A percentile compares a stretch with the other conserved stretches of the same genome.
Evolutionary conservation across 2,888 invertebrate species (phyloP).

Genomic region (Oscheius sp.): DNA sequence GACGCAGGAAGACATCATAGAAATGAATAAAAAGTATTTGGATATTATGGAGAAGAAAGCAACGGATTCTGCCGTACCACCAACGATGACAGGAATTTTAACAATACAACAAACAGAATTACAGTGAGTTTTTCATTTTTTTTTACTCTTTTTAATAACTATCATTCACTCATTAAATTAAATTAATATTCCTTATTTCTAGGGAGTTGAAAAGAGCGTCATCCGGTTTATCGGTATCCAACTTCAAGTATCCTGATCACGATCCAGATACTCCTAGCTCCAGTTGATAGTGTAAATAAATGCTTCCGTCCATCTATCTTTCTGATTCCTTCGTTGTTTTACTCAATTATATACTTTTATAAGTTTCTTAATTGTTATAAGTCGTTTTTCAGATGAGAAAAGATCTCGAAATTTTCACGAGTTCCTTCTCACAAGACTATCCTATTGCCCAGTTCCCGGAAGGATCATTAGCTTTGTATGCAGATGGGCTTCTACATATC

Average conservation of each 20-base stretch:
- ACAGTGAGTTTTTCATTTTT: too few relatives aligned
- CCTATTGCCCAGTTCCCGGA: background rate
- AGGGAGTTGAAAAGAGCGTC: background rate
- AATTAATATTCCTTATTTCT: too few relatives aligned
- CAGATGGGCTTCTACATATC: background rate
- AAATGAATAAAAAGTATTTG: background rate
- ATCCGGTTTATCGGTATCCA: too few relatives aligned
- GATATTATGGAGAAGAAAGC: background rate
- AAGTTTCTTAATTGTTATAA: background rate
- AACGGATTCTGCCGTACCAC: too few relatives aligned
- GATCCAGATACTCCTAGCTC: background rate
- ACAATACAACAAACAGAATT: too few relatives aligned
- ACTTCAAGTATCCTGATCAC: too few relatives aligned
- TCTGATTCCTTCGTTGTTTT: background rate
- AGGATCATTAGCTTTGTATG: background rate
- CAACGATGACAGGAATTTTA: too few relatives aligned
- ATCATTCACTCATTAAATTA: too few relatives aligned
- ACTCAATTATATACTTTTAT: background rate
- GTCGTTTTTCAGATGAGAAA: slow-evolving; percentile 4
- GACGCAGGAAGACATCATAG: slow-evolving; percentile 4
- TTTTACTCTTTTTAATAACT: too few relatives aligned
- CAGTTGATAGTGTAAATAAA: slow-evolving; percentile 4
- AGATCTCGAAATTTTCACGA: background rate
- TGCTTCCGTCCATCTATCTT: background rate
- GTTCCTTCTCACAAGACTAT: background rate